Conservation (phyloP, 2,888 invertebrate genomes). For the Pristionchus entomophagus region DNA sequence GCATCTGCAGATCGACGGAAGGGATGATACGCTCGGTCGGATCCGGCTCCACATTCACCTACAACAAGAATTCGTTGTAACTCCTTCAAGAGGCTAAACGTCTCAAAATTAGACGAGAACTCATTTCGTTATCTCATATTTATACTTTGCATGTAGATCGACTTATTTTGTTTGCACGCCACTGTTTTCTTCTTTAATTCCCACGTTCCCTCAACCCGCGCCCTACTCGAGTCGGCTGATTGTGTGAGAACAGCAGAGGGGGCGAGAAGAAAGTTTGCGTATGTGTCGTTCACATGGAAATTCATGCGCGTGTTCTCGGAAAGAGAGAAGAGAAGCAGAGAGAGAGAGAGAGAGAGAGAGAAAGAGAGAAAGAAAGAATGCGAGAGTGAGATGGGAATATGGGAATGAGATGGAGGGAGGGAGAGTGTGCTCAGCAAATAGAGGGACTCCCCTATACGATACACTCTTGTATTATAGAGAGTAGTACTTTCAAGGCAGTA, state of each 20-base stretch:
- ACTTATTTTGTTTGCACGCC: slow-evolving; percentile 3
- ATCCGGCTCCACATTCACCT: slow-evolving; percentile 63
- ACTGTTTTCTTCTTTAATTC: background rate
- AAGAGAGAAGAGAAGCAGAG: background rate
- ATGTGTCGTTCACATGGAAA: slow-evolving; percentile 12
- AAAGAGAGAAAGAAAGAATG: background rate
- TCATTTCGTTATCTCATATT: too few species aligned
- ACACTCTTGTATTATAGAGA: slow-evolving; percentile 16
- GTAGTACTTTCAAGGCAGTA: slow-evolving; percentile 30
- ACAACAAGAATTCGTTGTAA: background rate
- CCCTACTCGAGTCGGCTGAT: slow-evolving; percentile 52
- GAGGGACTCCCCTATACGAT: slow-evolving; percentile 12
- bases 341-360: background rate
- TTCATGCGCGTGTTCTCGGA: background rate
- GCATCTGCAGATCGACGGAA: slow-evolving; percentile 64
- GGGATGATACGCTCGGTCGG: slow-evolving; percentile 42
- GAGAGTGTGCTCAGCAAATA: slow-evolving; percentile 31
- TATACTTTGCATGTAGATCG: too few species aligned
- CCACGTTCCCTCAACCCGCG: background rate
- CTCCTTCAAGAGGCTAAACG: too few species aligned
- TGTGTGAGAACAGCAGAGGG: slow-evolving; percentile 10
- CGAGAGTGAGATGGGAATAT: slow-evolving; percentile 11
- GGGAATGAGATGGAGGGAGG: slow-evolving; percentile 15
- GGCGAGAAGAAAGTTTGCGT: background rate
- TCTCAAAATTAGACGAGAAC: too few species aligned